Base-by-base conservation (phyloP, 2,888 invertebrate species). In the Ophioninae sp. region DNA sequence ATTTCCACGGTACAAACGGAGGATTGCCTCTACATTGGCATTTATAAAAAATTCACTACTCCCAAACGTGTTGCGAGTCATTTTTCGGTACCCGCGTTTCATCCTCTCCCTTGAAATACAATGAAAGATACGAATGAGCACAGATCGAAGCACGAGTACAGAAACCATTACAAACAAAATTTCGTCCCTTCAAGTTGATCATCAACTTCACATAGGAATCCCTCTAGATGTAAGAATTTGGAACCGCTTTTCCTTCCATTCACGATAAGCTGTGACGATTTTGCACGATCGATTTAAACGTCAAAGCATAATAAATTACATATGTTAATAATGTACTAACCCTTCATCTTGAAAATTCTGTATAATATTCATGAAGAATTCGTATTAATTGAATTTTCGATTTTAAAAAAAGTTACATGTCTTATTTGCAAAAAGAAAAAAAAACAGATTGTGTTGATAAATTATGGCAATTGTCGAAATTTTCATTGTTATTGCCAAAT, bases 241-340 rank as follows among this genome's bases (percentile, higher is more conserved):
- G 17, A 50, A 17, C 50, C 17, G 50, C 50, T 78, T 62, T 72
- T 61, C 39, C 61, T 61, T 69, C 65, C 44, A 59, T 70, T 79
- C 79, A 79, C 84, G 84, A 84, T 75, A 62, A 75, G 84, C 84
- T 84, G 84, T 84, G 81, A 81, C 84, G 84, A 81, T 81, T 74
- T 79, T 79, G 75, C 78, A 79, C 76, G 79, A 79, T 84, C 81
- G 79, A 84, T 78, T 79, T 68, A 23, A 13, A 78, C 17, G 61
- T 77, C 20, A 21, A 10, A 67, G 21, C 41, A 65, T 41, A 37
- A 64, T 78, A 64, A 23, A 50, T 50, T 17, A 50, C 50, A 50
- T 50, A 69, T 21, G 20, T 30, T 65, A 30, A 44, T 23, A n/a
- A 41, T 30, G n/a, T 67, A 69, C 62, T 77, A 59, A 73, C 57